Evolutionary conservation across 2,113 vertebrate species (phyloP).

Genomic region (Tamias sibiricus): DNA sequence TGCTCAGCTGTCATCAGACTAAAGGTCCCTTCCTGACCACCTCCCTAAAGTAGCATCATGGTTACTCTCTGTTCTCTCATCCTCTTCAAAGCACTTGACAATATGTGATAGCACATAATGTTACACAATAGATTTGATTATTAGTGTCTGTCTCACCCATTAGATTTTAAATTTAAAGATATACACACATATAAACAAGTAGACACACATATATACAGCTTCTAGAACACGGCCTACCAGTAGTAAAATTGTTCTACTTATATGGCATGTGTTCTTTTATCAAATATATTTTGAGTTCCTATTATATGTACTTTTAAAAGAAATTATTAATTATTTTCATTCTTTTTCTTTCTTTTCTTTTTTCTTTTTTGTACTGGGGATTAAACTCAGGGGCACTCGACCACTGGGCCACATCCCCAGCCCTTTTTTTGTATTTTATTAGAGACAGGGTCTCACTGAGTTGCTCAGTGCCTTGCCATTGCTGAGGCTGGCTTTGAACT

Average conservation of each 20-base stretch:
- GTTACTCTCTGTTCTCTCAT: neutral
- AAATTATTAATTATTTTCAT: no score
- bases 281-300: neutral
- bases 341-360: no score
- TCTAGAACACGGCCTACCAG: neutral
- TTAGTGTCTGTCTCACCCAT: slow-evolving; percentile 27
- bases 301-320: no score
- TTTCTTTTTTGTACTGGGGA: no score
- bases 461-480: no score
- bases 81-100: neutral
- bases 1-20: neutral
- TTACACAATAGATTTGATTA: neutral
- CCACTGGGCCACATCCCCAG: no score
- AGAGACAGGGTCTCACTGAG: no score
- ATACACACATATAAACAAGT: neutral
- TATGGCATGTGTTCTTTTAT: neutral
- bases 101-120: neutral
- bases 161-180: neutral
- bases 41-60: neutral
- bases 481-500: no score
- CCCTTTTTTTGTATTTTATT: no score
- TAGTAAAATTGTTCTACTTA: neutral
- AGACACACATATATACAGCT: neutral
- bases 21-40: neutral
- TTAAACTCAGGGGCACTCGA: no score